Evolutionary conservation across 2,113 vertebrate species (phyloP).

Genomic region (Brachirus orientalis): DNA sequence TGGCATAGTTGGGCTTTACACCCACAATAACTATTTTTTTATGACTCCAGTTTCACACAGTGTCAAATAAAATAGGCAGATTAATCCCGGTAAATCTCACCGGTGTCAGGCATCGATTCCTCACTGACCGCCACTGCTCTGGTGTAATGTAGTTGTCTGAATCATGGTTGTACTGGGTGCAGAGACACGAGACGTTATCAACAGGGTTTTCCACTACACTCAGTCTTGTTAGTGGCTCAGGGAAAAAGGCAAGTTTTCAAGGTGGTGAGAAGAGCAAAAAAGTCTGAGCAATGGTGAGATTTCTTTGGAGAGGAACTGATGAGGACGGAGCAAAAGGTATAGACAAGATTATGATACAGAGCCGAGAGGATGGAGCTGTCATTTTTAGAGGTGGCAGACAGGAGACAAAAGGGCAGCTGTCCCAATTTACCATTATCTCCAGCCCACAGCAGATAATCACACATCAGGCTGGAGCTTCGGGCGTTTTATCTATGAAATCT

Average conservation of each 20-base stretch:
- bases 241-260: background rate
- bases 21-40: background rate
- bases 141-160: slow-evolving; percentile 72
- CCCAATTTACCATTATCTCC: slow-evolving; percentile 5
- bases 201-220: background rate
- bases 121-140: slow-evolving; percentile 67
- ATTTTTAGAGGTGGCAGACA: slow-evolving; percentile 16
- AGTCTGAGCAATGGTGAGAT: background rate
- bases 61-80: background rate
- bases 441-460: slow-evolving; percentile 2
- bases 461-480: background rate
- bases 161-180: slow-evolving; percentile 47
- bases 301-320: slow-evolving; percentile 7
- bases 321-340: background rate
- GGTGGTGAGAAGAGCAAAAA: background rate
- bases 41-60: too few relatives aligned
- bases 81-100: slow-evolving; percentile 37
- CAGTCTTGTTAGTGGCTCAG: background rate
- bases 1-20: too few relatives aligned
- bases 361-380: slow-evolving; percentile 3
- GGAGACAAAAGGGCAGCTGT: slow-evolving; percentile 11
- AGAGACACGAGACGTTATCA: slow-evolving; percentile 19
- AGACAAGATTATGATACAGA: background rate
- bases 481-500: slow-evolving; percentile 5
- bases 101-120: slow-evolving; percentile 44